A percentile compares a stretch with the other conserved stretches of the same genome.
phyloP scores from a whole-genome alignment of 2,113 vertebrate genomes.

The Perca fluviatilis region DNA sequence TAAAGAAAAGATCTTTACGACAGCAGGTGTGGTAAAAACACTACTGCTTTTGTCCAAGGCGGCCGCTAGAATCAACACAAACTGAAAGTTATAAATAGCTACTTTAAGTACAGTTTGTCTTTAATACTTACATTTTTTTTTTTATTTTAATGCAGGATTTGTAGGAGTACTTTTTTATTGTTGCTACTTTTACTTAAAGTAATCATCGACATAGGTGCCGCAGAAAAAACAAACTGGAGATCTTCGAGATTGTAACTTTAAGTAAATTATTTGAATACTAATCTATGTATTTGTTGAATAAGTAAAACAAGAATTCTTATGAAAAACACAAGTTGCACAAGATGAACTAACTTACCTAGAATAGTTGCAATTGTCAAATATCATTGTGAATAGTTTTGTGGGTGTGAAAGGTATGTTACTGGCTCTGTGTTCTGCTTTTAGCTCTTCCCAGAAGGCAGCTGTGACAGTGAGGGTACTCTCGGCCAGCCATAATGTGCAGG shows the following conservation, averaged over 20 bases:
- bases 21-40: no score
- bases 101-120: background rate
- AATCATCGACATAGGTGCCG: no score
- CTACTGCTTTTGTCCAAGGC: no score
- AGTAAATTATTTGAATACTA: background rate
- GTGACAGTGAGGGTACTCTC: slow-evolving; percentile 12
- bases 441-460: slow-evolving; percentile 65
- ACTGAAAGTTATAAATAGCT: no score
- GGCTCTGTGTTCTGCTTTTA: slow-evolving; percentile 44
- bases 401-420: slow-evolving; percentile 36
- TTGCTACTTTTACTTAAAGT: no score
- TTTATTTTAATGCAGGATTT: background rate
- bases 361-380: background rate
- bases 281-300: background rate
- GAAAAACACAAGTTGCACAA: background rate
- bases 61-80: no score
- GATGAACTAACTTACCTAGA: background rate
- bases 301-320: background rate
- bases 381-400: background rate
- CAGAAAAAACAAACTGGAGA: no score
- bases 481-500: background rate
- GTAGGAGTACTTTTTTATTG: no score
- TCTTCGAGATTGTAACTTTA: no score
- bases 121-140: background rate
- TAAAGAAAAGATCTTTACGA: no score